Evolutionary conservation across 2,888 invertebrate species (phyloP), one percentile per base, ranked within the genome.

Genomic region (Drosophila atroscutellata): DNA sequence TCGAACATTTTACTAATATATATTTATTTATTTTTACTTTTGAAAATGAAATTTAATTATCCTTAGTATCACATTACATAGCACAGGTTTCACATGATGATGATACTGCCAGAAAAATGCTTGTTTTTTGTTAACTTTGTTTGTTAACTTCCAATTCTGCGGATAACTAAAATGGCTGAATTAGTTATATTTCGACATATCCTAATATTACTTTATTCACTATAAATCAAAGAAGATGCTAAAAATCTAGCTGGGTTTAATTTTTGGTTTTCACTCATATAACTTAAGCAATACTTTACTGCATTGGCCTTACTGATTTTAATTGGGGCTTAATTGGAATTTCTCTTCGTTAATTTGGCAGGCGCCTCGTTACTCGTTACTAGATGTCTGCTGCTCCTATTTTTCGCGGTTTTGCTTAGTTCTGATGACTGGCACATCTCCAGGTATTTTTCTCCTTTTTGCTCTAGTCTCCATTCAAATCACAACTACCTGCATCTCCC

Each of bases 381-480:
- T 56, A 15, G 20, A 30, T 45, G 20, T 52, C 24, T 28, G 15
- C 28, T 45, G 32, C 47, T 61, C 26, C 37, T 32, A 15, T 26
- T 26, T 34, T 8, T 4, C n/a, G 42, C 32, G 51, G 62, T 51
- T 59, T 64, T 63, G 58, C 52, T 63, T 30, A 60, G 56, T 39
- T 50, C 56, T 63, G 39, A 37, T 24, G 9, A 28, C 30, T 24
- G 24, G 2, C 15, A 15, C 15, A 24, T 30, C 8, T 26, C 15
- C 36, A 28, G 45, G 24, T 24, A 24, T 15, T 26, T 18, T 30
- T n/a, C 18, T n/a, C n/a, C 36, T 39, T 15, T 24, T 20, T 32
- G n/a, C 50, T n/a, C 18, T 26, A 20, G 36, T 37, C 34, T 61
- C 54, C 39, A 72, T 59, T 72, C 55, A 56, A 70, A 72, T 72